Evolutionary conservation across 2,113 vertebrate species (phyloP), one percentile per base, ranked within the genome.

Genomic region (Meriones unguiculatus): DNA sequence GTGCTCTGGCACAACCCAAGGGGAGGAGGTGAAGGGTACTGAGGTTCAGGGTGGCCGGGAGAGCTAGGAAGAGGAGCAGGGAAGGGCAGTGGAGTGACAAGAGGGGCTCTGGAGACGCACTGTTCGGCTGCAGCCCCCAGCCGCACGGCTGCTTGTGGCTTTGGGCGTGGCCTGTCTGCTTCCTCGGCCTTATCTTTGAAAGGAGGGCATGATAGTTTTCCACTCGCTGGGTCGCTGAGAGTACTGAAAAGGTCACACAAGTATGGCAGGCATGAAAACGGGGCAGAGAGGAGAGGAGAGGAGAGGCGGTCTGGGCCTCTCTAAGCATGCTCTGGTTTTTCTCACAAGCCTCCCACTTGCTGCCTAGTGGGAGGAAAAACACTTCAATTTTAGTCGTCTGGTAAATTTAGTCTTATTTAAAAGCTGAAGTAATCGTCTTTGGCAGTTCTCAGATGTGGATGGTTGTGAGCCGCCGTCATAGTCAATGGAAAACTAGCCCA

Each of bases 341-440:
- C 81, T 73, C 52, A 32, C 0, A 30, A 41, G 57, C 52, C 67
- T 67, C 72, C 77, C 30, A 73, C 67, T 87, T 70, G 15, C 50
- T 84, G 76, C 17, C 87, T 64, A 41, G 50, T 64, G 3, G 30
- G 35, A 97, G 78, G 76, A 15, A 65, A 90, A 70, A 77, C 41
- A 72, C 50, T 94, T 90, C 46, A 30, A 65, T 89, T 76, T 96
- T 69, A 92, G 70, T 91, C 50, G 1, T 80, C 52, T 76, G 65
- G 32, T 89, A 87, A 91, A 67, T 67, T 78, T 65, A 94, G 77
- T 89, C 38, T 69, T 69, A 73, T 11, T 90, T 3, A 59, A 85
- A 93, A 84, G 4, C 62, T 38, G 17, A 93, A 87, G 90, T 81
- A 54, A 41, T 69, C 17, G 32, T 30, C 89, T 57, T 78, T 20